Base-by-base conservation (phyloP, 2,888 invertebrate genomes). In the Xanthorhoe spadicearia region DNA sequence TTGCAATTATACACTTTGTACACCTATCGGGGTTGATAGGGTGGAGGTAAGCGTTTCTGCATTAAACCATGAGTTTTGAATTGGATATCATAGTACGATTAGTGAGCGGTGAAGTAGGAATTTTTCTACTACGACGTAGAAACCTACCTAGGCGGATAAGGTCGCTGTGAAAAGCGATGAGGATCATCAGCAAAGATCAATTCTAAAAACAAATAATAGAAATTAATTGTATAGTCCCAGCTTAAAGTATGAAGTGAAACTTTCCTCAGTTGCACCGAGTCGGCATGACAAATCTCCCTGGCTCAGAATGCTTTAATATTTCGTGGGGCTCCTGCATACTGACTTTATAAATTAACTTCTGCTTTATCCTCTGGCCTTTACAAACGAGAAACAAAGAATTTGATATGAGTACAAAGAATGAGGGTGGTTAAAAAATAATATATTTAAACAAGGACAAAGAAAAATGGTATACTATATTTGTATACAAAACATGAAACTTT, bases 331-430 rank as follows among this genome's bases (percentile, higher is more conserved):
- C 46, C 15, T 51, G 51, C 46, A 60, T 35, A 28, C 46, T 17
- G 19, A 35, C 50, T 50, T 55, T 19, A 55, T 32, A 46, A 60
- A 60, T 51, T 55, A 65, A 56, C 60, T 46, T 60, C 43, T 60
- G 32, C 55, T 64, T 59, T 59, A 54, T 49, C 6, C 51, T 55
- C 46, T 15, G 32, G 6, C 17, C 48, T 48, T 28, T 43, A 13
- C 38, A 32, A 32, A 28, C n/a, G 13, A 46, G 15, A 38, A 52
- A 56, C 51, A 57, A 61, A 57, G 48, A 52, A 48, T 32, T 55
- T 46, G 57, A 6, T 32, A 32, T 32, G 32, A 32, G 51, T 52
- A 56, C 19, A 50, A 60, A 52, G 53, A 18, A 32, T 46, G 17
- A 61, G 35, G 10, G 10, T 43, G 3, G 38, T 43, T 43, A 32